Base-by-base conservation (phyloP, 2,797 vertebrate species). In the Lemur catta region DNA sequence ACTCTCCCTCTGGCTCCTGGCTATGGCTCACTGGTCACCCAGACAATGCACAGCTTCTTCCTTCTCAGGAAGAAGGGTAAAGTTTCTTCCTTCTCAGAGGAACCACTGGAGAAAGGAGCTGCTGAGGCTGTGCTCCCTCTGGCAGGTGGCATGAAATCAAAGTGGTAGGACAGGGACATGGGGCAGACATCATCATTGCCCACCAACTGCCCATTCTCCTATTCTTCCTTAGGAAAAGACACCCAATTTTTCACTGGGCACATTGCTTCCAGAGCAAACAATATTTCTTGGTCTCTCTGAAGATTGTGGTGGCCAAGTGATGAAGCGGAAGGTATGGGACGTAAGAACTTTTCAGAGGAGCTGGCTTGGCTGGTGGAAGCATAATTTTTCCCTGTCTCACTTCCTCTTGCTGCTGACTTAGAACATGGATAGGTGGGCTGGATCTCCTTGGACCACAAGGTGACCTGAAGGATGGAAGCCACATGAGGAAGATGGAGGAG, bases 191-290 rank as follows among this genome's bases (percentile, higher is more conserved):
- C 28, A 28, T 55, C 4, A 57, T 13, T 38, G 46, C 41, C 41
- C 71, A 12, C 33, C 20, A 59, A 43, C 10, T 33, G 41, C 61
- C 30, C 35, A 4, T 41, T 81, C 17, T 50, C 18, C 28, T 18
- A 33, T 50, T 50, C 63, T 46, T 78, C 55, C 57, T 81, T 41
- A 91, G 63, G 55, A 43, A 82, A 80, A 74, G 48, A 59, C 46
- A 55, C 5, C 14, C 7, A 46, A 43, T 12, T 46, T 67, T 82
- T 46, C 61, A 28, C 50, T 57, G 72, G 41, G 13, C 13, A n/a
- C 57, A 30, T 26, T 59, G 57, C 18, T 74, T 67, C 46, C 22
- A 17, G 33, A 63, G 63, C 18, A 26, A 84, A 55, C 35, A 63
- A 38, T 10, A 22, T 52, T 63, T 89, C 52, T 78, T 69, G 30